Conservation (phyloP, 2,888 invertebrate species). For the Melanostoma mellinum region DNA sequence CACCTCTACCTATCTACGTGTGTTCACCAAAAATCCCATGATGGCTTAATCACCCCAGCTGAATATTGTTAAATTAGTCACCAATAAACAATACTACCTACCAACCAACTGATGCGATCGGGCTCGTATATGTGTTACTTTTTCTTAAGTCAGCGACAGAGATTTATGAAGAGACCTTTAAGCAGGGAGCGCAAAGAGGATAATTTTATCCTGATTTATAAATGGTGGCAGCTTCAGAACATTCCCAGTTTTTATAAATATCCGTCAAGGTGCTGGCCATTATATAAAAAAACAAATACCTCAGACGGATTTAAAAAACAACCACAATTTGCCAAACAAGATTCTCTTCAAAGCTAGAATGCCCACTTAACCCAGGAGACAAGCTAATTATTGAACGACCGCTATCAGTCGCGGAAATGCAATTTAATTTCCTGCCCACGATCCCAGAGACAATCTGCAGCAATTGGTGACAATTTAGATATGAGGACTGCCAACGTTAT, state of each 20-base stretch:
- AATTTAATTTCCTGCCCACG: slow-evolving; percentile 64
- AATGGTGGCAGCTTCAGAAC: slow-evolving; percentile 4
- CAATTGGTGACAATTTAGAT: slow-evolving; percentile 68
- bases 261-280: slow-evolving; percentile 35
- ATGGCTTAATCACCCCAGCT: slow-evolving; percentile 52
- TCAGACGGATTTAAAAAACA: not conserved
- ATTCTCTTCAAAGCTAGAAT: slow-evolving; percentile 4
- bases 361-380: slow-evolving; percentile 2
- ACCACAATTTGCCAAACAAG: slow-evolving; percentile 8
- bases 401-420: slow-evolving; percentile 61
- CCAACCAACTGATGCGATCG: slow-evolving; percentile 34
- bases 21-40: not conserved
- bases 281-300: slow-evolving; percentile 30
- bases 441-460: slow-evolving; percentile 27
- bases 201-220: slow-evolving; percentile 62
- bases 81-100: slow-evolving; percentile 50
- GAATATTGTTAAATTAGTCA: slow-evolving; percentile 58
- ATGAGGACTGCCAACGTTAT: slow-evolving; percentile 57
- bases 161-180: slow-evolving; percentile 44
- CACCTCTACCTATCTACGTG: not conserved
- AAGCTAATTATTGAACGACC: slow-evolving; percentile 7
- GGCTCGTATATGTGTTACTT: slow-evolving; percentile 11
- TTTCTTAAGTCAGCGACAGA: slow-evolving; percentile 2
- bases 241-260: slow-evolving; percentile 38
- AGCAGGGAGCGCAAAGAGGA: slow-evolving; percentile 30